Percentiles rank a stretch among this genome's conserved stretches.
These are phyloP conservation scores for Aplocera efformata DNA, from an alignment of 2,888 invertebrate genomes.

Conservation along the genomic window DNA sequence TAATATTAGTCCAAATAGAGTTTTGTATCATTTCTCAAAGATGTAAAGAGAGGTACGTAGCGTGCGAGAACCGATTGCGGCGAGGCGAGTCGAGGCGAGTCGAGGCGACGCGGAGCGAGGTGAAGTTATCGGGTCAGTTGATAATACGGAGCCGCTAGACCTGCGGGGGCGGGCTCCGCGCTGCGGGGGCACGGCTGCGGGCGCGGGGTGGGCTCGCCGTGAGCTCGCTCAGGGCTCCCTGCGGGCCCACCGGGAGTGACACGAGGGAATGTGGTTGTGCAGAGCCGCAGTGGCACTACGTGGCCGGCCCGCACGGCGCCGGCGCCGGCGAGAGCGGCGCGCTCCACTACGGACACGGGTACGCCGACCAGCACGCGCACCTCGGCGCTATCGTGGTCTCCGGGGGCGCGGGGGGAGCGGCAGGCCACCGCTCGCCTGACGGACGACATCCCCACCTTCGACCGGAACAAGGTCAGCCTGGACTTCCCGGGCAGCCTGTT, in stretches of 20 bases:
- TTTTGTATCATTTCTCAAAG: no score
- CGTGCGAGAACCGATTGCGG: neutral
- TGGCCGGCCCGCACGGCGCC: constrained; percentile 43
- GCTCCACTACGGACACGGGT: constrained; percentile 24
- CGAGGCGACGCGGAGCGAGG: no score
- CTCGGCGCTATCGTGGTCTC: constrained; percentile 11
- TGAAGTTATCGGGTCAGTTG: no score
- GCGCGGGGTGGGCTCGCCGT: no score
- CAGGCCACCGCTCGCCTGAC: constrained; percentile 43
- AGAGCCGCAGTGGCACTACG: constrained; percentile 57
- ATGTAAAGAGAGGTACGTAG: no score
- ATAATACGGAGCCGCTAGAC: no score
- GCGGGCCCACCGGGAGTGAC: constrained; percentile 5
- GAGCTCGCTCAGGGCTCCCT: no score
- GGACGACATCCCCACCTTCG: constrained; percentile 82
- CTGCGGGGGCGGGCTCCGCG: no score
- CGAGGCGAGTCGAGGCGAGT: neutral
- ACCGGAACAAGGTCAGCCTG: constrained; percentile 83
- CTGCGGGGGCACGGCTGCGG: neutral
- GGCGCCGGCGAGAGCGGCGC: constrained; percentile 19
- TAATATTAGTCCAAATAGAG: no score
- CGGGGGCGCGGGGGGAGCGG: constrained; percentile 20
- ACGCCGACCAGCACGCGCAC: constrained; percentile 22
- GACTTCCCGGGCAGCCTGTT: constrained; percentile 84
- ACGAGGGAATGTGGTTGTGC: constrained; percentile 12